Conservation (phyloP, 2,113 vertebrate genomes). For the Halcyon senegalensis region DNA sequence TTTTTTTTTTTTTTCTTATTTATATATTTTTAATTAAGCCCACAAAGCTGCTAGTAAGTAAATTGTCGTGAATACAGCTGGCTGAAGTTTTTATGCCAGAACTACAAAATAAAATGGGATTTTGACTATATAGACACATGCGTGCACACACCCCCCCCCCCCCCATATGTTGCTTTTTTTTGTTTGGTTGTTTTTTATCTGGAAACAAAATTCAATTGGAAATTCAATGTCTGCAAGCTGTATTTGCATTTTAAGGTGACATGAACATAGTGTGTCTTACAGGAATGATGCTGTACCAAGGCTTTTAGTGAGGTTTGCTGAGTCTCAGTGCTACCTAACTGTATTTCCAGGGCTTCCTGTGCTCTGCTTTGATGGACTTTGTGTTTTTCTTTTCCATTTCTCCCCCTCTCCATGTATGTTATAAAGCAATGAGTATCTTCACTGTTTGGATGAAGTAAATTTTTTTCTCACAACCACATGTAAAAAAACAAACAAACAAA, state of each 20-base stretch:
- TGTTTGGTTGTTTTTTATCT: neutral
- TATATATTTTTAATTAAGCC: neutral
- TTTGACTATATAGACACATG: neutral
- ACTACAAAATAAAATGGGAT: neutral
- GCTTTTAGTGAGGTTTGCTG: neutral
- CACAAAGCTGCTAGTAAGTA: neutral
- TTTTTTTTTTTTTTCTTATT: neutral
- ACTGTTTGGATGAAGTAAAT: neutral
- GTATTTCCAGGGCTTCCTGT: neutral
- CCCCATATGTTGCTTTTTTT: too few species aligned
- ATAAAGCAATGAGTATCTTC: neutral
- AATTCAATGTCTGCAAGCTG: neutral
- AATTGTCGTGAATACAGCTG: neutral
- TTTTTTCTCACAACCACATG: neutral
- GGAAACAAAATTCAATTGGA: neutral
- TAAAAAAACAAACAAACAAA: neutral
- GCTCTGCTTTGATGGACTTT: neutral
- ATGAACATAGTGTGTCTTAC: neutral
- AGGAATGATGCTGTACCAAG: neutral
- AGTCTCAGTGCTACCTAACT: neutral
- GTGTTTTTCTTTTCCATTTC: rapidly evolving
- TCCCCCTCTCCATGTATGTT: rapidly evolving
- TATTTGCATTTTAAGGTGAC: neutral
- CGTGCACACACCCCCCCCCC: too few species aligned
- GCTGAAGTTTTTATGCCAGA: neutral